Evolutionary conservation across 1,140 invertebrate species (phyloP), one percentile per base, ranked within the genome.

Genomic region (Eulimnadia texana): DNA sequence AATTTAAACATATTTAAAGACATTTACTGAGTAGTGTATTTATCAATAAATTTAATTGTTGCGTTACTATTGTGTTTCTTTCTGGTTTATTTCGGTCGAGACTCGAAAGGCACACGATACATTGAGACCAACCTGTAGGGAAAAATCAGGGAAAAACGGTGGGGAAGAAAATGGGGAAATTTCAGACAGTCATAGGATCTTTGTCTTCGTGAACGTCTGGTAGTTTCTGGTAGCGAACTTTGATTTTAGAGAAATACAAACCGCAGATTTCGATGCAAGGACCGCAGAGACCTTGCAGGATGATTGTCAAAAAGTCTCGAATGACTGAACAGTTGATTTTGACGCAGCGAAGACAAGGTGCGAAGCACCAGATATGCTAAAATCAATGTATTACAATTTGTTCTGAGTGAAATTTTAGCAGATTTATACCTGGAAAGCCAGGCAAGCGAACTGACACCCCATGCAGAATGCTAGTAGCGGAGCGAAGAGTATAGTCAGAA

Each of bases 311-410:
- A 64, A 83, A 76, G 13, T 78, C 79, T 49, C 81, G 76, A 2
- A 76, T 71, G 1, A 81, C 77, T 0, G 80, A 79, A 67, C 79
- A 85, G 66, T 79, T 80, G 63, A 88, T 82, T 69, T 83, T 84
- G 70, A 80, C 77, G 50, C 79, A 75, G 33, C 83, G 76, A 16
- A 85, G 69, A 59, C 78, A 80, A 0, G 84, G 83, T 0, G 77
- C 81, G 10, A 79, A 71, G 65, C 82, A 84, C 84, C 84, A 86
- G 58, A 86, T 82, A 73, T 85, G 82, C 83, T 85, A 71, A 28
- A 78, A 79, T 64, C 63, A 62, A 57, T n/a, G 24, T 11, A 25
- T 62, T 0, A 61, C 58, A 62, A 16, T 55, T 22, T 55, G 16
- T 3, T 11, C 13, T 19, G 20, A 60, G 2, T 57, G 58, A 2